Evolutionary conservation across 2,797 vertebrate species (phyloP).

Genomic region (Cossypha dichroa): DNA sequence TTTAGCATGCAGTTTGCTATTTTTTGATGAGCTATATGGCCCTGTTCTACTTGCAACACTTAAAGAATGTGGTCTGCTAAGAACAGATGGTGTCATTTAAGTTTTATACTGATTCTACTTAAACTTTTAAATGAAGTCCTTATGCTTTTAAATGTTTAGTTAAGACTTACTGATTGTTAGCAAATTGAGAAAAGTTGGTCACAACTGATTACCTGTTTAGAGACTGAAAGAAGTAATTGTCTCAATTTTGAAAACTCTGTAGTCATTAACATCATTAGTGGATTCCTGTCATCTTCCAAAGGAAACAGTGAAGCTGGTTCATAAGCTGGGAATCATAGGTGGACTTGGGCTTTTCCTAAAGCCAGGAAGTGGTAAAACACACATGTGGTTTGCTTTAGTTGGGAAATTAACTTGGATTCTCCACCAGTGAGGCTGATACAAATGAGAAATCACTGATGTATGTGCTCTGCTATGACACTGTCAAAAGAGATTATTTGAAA

Average conservation of each 20-base stretch:
- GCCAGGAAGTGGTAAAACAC: constrained; percentile 64
- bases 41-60: constrained; percentile 15
- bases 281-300: constrained; percentile 57
- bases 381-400: constrained; percentile 63
- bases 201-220: constrained; percentile 61
- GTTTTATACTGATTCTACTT: constrained; percentile 67
- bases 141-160: constrained; percentile 66
- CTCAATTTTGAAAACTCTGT: constrained; percentile 29
- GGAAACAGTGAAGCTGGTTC: constrained; percentile 36
- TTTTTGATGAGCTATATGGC: constrained; percentile 38
- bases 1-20: constrained; percentile 24
- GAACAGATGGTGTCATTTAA: constrained; percentile 73
- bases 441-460: constrained; percentile 15
- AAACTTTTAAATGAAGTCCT: constrained; percentile 70
- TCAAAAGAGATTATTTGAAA: constrained; percentile 18
- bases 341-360: constrained; percentile 10
- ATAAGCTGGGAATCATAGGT: constrained; percentile 12
- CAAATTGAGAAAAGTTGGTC: constrained; percentile 63
- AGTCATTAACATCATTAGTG: constrained; percentile 46
- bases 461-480: background rate
- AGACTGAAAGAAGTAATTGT: constrained; percentile 58
- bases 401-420: constrained; percentile 52
- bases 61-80: constrained; percentile 56
- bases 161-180: constrained; percentile 61
- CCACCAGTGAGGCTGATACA: constrained; percentile 13